Conservation (phyloP, 1,140 invertebrate species). For the Microplitis mediator region DNA sequence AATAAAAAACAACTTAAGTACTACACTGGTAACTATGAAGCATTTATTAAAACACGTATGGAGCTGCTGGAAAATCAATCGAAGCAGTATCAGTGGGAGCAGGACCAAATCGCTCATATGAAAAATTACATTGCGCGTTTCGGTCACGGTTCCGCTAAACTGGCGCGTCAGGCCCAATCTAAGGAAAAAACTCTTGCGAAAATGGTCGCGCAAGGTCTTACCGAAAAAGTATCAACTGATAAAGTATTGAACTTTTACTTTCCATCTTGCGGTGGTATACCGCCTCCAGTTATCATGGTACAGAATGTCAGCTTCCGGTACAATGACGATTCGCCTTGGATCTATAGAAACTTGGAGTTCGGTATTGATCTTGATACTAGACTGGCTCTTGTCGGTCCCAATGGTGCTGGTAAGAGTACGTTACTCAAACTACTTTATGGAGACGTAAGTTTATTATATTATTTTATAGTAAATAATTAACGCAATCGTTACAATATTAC, state of each 20-base stretch:
- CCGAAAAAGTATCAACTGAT: conserved; percentile 90
- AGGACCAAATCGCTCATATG: conserved; percentile 99
- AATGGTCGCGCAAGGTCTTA: conserved; percentile 97
- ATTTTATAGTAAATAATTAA: background rate
- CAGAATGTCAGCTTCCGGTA: conserved; percentile 97
- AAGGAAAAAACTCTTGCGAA: conserved; percentile 99
- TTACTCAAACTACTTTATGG: conserved; percentile 94
- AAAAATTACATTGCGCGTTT: conserved; percentile 99
- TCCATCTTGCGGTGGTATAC: conserved; percentile 93
- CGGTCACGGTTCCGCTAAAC: conserved; percentile 98
- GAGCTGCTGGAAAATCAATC: conserved; percentile 98
- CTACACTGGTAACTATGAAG: conserved; percentile 96
- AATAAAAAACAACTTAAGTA: conserved; percentile 93
- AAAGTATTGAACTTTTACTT: conserved; percentile 95
- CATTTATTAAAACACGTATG: conserved; percentile 81
- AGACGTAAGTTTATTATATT: conserved; percentile 70
- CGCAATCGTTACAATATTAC: no score
- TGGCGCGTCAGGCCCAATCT: conserved; percentile 97
- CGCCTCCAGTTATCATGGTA: conserved; percentile 99
- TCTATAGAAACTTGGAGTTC: conserved; percentile 98
- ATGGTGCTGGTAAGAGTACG: conserved; percentile 98
- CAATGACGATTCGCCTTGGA: conserved; percentile 83
- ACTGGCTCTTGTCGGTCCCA: conserved; percentile 96
- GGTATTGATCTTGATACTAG: conserved; percentile 98
- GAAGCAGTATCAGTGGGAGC: conserved; percentile 99